phyloP scores from a whole-genome alignment of 92 coral and sea anemone genomes.

The Muricea muricata region DNA sequence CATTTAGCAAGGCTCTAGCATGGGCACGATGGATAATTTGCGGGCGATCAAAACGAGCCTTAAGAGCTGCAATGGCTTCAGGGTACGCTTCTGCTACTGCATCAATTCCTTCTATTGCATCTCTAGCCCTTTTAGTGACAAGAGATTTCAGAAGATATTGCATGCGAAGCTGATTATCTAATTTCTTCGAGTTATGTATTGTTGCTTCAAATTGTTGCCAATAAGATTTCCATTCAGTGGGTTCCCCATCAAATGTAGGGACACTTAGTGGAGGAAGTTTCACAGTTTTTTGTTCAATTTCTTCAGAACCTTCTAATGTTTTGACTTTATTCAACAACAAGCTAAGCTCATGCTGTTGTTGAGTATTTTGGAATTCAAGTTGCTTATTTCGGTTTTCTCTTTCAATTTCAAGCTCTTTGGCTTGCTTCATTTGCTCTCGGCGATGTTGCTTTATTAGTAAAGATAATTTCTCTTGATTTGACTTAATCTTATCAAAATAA shows the following conservation, averaged over 20 bases:
- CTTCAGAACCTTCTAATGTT: not conserved
- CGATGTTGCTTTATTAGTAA: not conserved
- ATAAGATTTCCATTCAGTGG: conserved; percentile 63
- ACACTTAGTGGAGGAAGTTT: conserved; percentile 53
- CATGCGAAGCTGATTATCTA: conserved; percentile 49
- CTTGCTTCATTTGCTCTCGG: not conserved
- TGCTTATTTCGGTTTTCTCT: conserved; percentile 26
- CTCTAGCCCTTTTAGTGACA: conserved; percentile 50
- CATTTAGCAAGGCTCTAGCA: conserved; percentile 58
- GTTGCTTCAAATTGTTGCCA: conserved; percentile 72
- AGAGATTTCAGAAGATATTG: conserved; percentile 64
- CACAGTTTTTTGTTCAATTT: conserved; percentile 17
- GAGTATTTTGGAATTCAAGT: conserved; percentile 1
- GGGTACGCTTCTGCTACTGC: conserved; percentile 68
- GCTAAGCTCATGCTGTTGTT: conserved; percentile 41
- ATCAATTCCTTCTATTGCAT: conserved; percentile 63
- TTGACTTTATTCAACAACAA: conserved; percentile 20
- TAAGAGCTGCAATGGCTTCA: conserved; percentile 56
- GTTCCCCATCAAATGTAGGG: conserved; percentile 61
- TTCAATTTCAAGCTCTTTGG: not conserved
- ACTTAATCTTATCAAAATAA: too few species aligned
- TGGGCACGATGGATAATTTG: conserved; percentile 67
- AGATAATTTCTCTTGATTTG: too few species aligned
- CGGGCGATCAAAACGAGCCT: conserved; percentile 64
- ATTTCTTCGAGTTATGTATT: conserved; percentile 58